Percentiles rank a stretch among this genome's conserved stretches.
Conservation (phyloP, 2,113 vertebrate genomes). For the Oryzias curvinotus region DNA sequence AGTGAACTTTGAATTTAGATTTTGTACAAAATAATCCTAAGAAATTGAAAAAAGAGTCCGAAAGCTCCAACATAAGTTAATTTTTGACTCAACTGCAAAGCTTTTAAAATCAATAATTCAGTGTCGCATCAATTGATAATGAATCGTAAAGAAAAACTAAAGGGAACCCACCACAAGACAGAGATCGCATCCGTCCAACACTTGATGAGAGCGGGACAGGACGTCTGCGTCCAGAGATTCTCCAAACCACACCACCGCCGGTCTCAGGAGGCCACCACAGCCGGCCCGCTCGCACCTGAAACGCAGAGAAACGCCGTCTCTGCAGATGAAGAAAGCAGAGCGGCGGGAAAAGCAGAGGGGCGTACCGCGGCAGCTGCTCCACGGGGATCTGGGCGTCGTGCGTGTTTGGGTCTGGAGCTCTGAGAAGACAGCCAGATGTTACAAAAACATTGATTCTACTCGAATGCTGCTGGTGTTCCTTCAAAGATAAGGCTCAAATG, state of each 20-base stretch:
- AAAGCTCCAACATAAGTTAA: no score
- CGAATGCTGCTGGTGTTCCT: background rate
- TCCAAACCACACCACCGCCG: slow-evolving; percentile 96
- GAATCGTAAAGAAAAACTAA: background rate
- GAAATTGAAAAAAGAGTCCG: no score
- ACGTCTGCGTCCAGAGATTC: slow-evolving; percentile 87
- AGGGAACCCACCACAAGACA: slow-evolving; percentile 85
- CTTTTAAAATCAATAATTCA: no score
- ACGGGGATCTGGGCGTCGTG: slow-evolving; percentile 84
- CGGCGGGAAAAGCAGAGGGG: background rate
- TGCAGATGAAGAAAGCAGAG: slow-evolving; percentile 9
- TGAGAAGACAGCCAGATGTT: slow-evolving; percentile 50
- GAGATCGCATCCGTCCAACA: slow-evolving; percentile 89
- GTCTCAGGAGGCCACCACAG: slow-evolving; percentile 88
- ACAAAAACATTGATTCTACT: background rate
- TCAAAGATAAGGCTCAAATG: background rate
- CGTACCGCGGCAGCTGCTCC: slow-evolving; percentile 87
- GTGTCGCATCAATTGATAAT: no score
- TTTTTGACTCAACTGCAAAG: no score
- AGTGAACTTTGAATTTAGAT: no score
- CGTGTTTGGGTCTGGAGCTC: slow-evolving; percentile 85
- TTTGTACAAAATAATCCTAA: no score
- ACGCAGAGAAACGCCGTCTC: slow-evolving; percentile 17
- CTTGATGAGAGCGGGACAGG: slow-evolving; percentile 81
- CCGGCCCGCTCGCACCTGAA: slow-evolving; percentile 83